Conservation (phyloP, 2,888 invertebrate species). For the Tuberolachnus salignus region DNA sequence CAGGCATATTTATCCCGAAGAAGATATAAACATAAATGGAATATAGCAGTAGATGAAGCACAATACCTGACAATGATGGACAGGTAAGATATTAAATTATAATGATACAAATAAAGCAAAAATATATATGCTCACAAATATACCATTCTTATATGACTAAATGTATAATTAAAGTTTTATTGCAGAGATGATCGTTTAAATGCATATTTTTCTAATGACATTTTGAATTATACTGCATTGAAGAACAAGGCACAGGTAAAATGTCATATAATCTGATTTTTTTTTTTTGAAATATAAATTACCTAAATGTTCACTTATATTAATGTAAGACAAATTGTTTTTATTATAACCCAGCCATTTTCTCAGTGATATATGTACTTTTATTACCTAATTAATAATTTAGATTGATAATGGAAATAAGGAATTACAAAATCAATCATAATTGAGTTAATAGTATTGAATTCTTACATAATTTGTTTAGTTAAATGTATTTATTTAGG, state of each 20-base stretch:
- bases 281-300: no score
- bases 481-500: no score
- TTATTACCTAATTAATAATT: no score
- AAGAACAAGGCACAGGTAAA: background rate
- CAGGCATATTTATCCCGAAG: conserved; percentile 25
- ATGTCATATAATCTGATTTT: background rate
- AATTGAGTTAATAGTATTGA: no score
- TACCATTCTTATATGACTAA: background rate
- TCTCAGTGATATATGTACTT: no score
- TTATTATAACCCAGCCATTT: no score
- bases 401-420: no score
- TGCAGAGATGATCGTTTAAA: conserved; percentile 20
- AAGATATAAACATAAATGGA: conserved; percentile 31
- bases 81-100: conserved; percentile 23
- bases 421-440: no score
- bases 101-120: background rate
- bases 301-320: no score
- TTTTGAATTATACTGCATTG: background rate
- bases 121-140: background rate
- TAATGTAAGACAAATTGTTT: no score
- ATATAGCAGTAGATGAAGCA: conserved; percentile 39
- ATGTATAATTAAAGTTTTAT: background rate
- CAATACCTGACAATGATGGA: background rate
- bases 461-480: no score
- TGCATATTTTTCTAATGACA: conserved; percentile 9